Evolutionary conservation across 35 echinoderm and acorn worm genomes (phyloP).

Genomic region (Apostichopus californicus): DNA sequence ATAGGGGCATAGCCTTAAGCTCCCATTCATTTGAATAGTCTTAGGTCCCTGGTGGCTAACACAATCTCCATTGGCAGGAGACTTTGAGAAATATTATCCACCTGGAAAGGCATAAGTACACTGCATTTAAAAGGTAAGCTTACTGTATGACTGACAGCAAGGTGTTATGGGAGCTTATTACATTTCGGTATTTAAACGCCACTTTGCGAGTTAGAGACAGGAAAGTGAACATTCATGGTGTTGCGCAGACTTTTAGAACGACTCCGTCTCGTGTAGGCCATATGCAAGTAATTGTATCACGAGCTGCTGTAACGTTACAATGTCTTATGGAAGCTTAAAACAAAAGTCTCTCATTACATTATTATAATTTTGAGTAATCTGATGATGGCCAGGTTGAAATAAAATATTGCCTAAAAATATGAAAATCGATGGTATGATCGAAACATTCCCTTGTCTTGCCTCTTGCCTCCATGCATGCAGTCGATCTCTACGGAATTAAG

Average conservation of each 20-base stretch:
- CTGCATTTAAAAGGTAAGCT: background rate
- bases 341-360: no score
- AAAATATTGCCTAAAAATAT: no score
- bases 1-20: background rate
- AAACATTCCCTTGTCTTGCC: no score
- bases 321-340: no score
- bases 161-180: slow-evolving; percentile 2
- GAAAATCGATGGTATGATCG: no score
- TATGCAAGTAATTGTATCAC: no score
- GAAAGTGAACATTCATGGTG: background rate
- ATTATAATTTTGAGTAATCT: no score
- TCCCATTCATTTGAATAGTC: background rate
- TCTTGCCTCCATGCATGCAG: no score
- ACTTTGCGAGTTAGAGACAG: background rate
- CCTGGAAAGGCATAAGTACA: background rate
- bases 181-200: background rate
- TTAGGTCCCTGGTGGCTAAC: background rate
- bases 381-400: no score
- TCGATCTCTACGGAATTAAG: no score
- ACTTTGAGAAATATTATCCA: slow-evolving; percentile 8
- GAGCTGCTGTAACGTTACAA: no score
- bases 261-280: no score
- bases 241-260: background rate
- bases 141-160: background rate
- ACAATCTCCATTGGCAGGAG: slow-evolving; percentile 2